Base-by-base conservation (phyloP, 1,140 invertebrate genomes). In the fruit fly (Drosophila melanogaster) region DNA sequence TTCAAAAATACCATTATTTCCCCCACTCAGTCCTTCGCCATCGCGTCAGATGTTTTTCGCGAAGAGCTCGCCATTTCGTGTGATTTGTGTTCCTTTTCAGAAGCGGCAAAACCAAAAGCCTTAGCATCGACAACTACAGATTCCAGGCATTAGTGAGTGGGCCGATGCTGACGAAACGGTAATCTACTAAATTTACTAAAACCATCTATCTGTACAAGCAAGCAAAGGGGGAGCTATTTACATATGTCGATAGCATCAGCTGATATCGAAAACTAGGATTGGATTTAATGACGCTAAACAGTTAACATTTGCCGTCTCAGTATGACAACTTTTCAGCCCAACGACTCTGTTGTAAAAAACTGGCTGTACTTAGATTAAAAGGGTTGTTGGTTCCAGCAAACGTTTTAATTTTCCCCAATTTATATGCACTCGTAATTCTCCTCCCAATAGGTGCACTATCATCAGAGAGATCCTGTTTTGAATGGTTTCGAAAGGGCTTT, bases 31-130 rank as follows among this genome's bases (percentile, higher is more conserved):
- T 41, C 17, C 12, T 30, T 22, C 67, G 58, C 47, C 64, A 54
- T 51, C 72, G 44, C 51, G 55, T 58, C 59, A 79, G 47, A 49
- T 69, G 56, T 61, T 51, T 66, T 77, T 58, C 41, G 62, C 61
- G 58, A 41, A 30, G 38, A 58, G 59, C 37, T 7, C 59, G 73
- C 81, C 81, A 85, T 85, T 81, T 85, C 81, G 73, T 70, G 65
- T 55, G 57, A 73, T 73, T 73, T 76, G 19, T 22, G 19, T 22
- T 3, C 19, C 26, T 30, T 2, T 30, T 30, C 26, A 30, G 7
- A 7, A 10, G 8, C 7, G 30, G 8, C 30, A 30, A 30, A 30
- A 30, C 24, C 0, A 30, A 30, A 10, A 10, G 30, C 30, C 8
- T 10, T 30, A 30, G 30, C 30, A 30, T 30, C 30, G 24, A 0